Conservation (phyloP, 2,888 invertebrate species). For the Nomada flava region DNA sequence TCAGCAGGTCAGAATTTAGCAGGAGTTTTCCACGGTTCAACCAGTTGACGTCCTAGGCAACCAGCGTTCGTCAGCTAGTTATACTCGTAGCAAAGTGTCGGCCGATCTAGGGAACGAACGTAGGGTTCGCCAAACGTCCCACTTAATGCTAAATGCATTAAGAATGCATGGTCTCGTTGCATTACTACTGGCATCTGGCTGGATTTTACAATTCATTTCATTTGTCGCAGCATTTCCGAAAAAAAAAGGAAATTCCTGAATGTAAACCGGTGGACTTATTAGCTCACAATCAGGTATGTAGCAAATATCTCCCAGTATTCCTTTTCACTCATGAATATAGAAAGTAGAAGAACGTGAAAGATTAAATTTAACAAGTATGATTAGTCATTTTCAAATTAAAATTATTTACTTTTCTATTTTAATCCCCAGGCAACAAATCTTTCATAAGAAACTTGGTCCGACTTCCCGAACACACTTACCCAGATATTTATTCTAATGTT, state of each 20-base stretch:
- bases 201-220: constrained; percentile 34
- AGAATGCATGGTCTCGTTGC: constrained; percentile 71
- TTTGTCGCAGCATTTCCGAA: background rate
- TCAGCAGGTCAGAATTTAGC: constrained; percentile 7
- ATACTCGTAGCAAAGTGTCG: constrained; percentile 11
- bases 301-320: too few species aligned
- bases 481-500: constrained; percentile 1
- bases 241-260: background rate
- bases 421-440: background rate
- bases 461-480: constrained; percentile 2
- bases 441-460: background rate
- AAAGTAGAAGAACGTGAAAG: too few species aligned
- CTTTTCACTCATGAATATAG: too few species aligned
- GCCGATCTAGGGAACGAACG: constrained; percentile 67
- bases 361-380: too few species aligned
- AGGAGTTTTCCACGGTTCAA: background rate
- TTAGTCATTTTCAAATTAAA: background rate
- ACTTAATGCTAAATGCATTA: constrained; percentile 71
- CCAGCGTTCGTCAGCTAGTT: background rate
- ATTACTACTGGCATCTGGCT: constrained; percentile 12
- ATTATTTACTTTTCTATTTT: background rate
- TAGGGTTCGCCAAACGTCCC: constrained; percentile 74
- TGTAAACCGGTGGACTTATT: too few species aligned
- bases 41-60: constrained; percentile 16
- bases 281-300: too few species aligned